Base-by-base conservation (phyloP, 1,140 invertebrate genomes). In the Nasonia giraulti region DNA sequence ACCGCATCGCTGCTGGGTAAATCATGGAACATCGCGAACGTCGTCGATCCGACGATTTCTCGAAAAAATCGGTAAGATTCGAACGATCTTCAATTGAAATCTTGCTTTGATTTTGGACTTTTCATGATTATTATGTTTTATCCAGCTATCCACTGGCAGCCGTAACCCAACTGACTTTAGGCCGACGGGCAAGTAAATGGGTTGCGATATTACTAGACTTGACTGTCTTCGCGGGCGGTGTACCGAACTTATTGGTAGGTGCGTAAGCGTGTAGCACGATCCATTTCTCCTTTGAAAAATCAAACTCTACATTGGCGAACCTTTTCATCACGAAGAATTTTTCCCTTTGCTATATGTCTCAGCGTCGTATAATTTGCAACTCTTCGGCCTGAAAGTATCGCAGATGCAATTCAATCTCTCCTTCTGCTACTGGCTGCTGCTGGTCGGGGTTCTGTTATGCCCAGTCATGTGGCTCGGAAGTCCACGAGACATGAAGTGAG, bases 401-500 rank as follows among this genome's bases (percentile, higher is more conserved):
- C 92, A 93, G 1, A 92, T 94, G 5, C 89, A 91, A 55, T 94
- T 96, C 82, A 93, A 95, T 87, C 91, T 97, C 27, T 96, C 96
- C 0, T 97, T 95, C 87, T 97, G 96, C 88, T 95, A 96, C 85
- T 97, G 96, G 96, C 94, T 97, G 87, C 90, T 97, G 4, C 88
- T 96, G 11, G 92, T 97, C 10, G 96, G 95, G 0, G 78, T 96
- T 3, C 88, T 96, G 76, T 91, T 97, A 10, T 96, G 96, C 87
- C 96, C 96, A 1, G 91, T 97, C 69, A 95, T 97, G 94, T 97
- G 96, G 96, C 92, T 97, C n/a, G 96, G 96, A 73, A 97, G 96
- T 87, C 96, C 96, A 0, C 96, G 96, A 90, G 96, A 97, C 89
- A 96, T 97, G 96, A 96, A 96, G 96, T 97, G 92, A 94, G 89